Percentiles rank a stretch among this genome's conserved stretches.
phyloP scores from a whole-genome alignment of 2,113 vertebrate species.

The Serilophus lunatus region DNA sequence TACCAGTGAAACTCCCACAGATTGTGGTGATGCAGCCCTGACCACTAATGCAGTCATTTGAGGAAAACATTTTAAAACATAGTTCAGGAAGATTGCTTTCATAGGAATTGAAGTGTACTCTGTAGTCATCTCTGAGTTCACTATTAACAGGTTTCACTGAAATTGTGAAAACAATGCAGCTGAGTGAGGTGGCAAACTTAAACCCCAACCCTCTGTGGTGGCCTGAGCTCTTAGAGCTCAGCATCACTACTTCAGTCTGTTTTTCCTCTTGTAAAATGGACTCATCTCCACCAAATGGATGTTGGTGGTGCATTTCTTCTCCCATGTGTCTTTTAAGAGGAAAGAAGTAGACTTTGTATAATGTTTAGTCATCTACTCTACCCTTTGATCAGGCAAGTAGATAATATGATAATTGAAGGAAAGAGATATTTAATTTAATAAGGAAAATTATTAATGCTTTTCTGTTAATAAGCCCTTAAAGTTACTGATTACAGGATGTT shows the following conservation, averaged over 20 bases:
- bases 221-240: neutral
- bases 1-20: neutral
- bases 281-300: neutral
- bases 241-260: neutral
- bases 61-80: neutral
- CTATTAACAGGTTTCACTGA: neutral
- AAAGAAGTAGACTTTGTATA: neutral
- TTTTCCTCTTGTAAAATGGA: neutral
- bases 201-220: neutral
- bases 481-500: neutral
- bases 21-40: neutral
- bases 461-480: neutral
- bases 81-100: neutral
- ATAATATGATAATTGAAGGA: neutral
- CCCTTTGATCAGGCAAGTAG: neutral
- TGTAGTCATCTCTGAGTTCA: neutral
- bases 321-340: neutral
- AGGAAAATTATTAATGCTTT: neutral
- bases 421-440: neutral
- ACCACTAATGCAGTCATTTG: neutral
- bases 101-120: neutral
- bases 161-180: neutral
- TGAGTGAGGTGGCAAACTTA: neutral
- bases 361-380: neutral
- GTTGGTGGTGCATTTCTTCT: neutral